Evolutionary conservation across 2,113 vertebrate species (phyloP).

Genomic region (Podocnemis expansa): DNA sequence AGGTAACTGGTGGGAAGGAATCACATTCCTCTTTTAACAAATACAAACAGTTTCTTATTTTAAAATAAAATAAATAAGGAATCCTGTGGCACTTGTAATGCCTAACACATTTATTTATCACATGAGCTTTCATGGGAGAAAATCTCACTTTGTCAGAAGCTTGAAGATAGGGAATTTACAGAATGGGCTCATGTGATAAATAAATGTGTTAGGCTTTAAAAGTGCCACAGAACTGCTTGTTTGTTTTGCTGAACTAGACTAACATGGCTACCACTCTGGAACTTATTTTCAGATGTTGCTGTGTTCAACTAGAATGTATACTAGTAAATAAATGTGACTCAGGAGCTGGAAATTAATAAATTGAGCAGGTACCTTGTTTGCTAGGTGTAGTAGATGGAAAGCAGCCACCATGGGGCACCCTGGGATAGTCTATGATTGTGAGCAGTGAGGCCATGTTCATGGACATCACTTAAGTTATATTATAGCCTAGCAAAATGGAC

Average conservation of each 20-base stretch:
- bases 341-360: not conserved
- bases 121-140: no score
- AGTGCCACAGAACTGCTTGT: no score
- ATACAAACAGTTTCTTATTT: not conserved
- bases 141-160: no score
- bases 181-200: no score
- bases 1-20: not conserved
- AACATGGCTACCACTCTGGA: no score
- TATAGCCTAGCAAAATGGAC: not conserved
- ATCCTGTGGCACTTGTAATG: no score
- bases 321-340: not conserved
- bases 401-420: slow-evolving; percentile 65
- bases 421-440: not conserved
- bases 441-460: rapidly evolving
- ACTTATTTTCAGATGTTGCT: not conserved
- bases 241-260: no score
- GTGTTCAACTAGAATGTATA: not conserved
- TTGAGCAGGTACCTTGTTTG: not conserved
- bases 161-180: no score
- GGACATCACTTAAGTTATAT: not conserved
- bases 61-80: no score
- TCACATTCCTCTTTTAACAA: not conserved
- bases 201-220: no score
- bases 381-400: not conserved
- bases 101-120: no score